A percentile compares a stretch with the other conserved stretches of the same genome.
Evolutionary conservation across 92 coral and sea anemone species (phyloP).

Genomic region (Hydrozoanthus gracilis): DNA sequence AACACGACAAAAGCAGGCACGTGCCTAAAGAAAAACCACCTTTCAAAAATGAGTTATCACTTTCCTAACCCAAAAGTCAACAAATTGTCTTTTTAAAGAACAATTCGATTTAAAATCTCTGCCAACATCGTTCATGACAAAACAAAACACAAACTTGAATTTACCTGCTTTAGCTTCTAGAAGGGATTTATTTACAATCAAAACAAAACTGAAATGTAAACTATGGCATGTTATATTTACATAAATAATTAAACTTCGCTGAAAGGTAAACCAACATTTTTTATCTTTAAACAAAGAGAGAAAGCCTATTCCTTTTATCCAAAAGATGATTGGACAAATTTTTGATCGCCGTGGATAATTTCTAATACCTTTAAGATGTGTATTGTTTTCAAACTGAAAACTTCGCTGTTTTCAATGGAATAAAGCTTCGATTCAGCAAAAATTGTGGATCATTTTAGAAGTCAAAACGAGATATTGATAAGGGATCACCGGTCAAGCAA

Average conservation of each 20-base stretch:
- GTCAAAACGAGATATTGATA: conserved; percentile 4
- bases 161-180: conserved; percentile 14
- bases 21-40: conserved; percentile 59
- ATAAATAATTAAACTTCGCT: conserved; percentile 78
- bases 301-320: conserved; percentile 43
- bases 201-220: conserved; percentile 53
- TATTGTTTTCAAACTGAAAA: conserved; percentile 22
- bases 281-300: conserved; percentile 68
- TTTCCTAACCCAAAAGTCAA: conserved; percentile 29
- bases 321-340: conserved; percentile 17
- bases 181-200: conserved; percentile 41
- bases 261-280: conserved; percentile 71
- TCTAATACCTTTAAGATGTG: conserved; percentile 16
- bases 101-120: neutral
- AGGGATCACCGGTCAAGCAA: neutral
- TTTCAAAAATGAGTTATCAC: conserved; percentile 2
- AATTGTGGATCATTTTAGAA: conserved; percentile 18
- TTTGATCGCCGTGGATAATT: neutral
- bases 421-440: neutral
- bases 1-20: conserved; percentile 76
- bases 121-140: neutral
- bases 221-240: conserved; percentile 77
- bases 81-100: neutral
- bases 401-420: conserved; percentile 7
- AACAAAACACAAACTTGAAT: conserved; percentile 8